Evolutionary conservation across 2,113 vertebrate genomes (phyloP).

Genomic region (Lampris incognitus): DNA sequence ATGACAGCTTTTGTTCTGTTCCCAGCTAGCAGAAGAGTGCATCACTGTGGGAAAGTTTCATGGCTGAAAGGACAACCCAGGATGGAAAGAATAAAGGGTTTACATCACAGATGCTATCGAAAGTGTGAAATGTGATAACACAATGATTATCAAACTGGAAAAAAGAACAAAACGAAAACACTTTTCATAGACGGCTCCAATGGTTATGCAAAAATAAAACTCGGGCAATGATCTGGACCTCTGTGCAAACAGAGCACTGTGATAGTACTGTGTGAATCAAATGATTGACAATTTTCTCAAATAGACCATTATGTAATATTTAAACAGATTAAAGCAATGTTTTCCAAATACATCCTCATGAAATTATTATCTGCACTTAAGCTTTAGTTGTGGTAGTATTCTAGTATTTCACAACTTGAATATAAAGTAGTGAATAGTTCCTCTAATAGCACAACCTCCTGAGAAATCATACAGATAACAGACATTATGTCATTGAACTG

Average conservation of each 20-base stretch:
- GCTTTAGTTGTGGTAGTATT: not conserved
- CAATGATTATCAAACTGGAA: slow-evolving; percentile 18
- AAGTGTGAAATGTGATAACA: slow-evolving; percentile 42
- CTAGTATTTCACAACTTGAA: too few species aligned
- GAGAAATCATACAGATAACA: not conserved
- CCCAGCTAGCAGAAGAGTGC: slow-evolving; percentile 19
- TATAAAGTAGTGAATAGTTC: too few species aligned
- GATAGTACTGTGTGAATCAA: not conserved
- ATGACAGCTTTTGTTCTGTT: slow-evolving; percentile 57
- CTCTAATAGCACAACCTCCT: not conserved
- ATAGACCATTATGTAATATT: not conserved
- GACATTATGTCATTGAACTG: not conserved
- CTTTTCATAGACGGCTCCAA: not conserved
- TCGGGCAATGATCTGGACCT: not conserved
- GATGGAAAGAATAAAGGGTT: slow-evolving; percentile 21
- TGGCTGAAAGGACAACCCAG: slow-evolving; percentile 39
- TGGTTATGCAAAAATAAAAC: not conserved
- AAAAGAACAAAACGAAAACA: slow-evolving; percentile 21
- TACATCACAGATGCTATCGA: slow-evolving; percentile 40
- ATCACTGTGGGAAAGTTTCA: slow-evolving; percentile 57
- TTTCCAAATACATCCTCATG: not conserved
- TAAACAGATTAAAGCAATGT: not conserved
- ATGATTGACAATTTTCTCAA: not conserved
- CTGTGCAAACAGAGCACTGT: not conserved
- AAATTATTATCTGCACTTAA: too few species aligned